Percentiles rank a stretch among this genome's conserved stretches.
phyloP scores from a whole-genome alignment of 2,888 invertebrate genomes.

The Trichopria drosophilae region DNA sequence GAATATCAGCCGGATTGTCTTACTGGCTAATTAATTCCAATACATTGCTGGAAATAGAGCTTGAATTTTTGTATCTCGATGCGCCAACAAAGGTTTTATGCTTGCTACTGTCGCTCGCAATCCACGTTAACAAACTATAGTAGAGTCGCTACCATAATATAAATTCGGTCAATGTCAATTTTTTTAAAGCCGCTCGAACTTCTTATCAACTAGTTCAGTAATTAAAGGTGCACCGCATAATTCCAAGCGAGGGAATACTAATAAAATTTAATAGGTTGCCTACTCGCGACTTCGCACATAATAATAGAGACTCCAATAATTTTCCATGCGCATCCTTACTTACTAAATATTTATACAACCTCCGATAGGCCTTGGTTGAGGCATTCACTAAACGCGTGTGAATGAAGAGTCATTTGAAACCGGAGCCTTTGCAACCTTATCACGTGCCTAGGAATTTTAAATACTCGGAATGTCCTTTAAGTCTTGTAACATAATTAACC shows the following conservation, averaged over 20 bases:
- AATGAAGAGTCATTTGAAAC: not conserved
- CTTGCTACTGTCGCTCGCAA: too few species aligned
- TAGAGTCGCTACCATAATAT: too few species aligned
- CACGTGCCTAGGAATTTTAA: constrained; percentile 18
- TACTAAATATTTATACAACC: too few species aligned
- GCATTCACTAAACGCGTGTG: constrained; percentile 26
- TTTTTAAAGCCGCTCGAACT: not conserved
- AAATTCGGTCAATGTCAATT: constrained; percentile 4
- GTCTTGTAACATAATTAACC: constrained; percentile 10
- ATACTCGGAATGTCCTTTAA: constrained; percentile 3
- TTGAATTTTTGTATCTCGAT: too few species aligned
- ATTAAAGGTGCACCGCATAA: constrained; percentile 28
- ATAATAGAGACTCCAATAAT: constrained; percentile 6
- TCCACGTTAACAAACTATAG: too few species aligned
- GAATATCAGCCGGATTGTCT: too few species aligned
- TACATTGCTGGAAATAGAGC: too few species aligned
- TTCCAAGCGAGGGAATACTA: constrained; percentile 31
- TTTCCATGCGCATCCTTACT: too few species aligned
- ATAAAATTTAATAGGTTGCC: constrained; percentile 26
- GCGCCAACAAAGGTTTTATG: too few species aligned
- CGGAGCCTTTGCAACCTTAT: too few species aligned
- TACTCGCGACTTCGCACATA: constrained; percentile 20
- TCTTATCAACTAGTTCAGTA: constrained; percentile 17
- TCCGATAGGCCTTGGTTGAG: not conserved
- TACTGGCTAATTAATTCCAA: too few species aligned